Conservation (phyloP, 2,888 invertebrate species). For the Ecliptopera silaceata region DNA sequence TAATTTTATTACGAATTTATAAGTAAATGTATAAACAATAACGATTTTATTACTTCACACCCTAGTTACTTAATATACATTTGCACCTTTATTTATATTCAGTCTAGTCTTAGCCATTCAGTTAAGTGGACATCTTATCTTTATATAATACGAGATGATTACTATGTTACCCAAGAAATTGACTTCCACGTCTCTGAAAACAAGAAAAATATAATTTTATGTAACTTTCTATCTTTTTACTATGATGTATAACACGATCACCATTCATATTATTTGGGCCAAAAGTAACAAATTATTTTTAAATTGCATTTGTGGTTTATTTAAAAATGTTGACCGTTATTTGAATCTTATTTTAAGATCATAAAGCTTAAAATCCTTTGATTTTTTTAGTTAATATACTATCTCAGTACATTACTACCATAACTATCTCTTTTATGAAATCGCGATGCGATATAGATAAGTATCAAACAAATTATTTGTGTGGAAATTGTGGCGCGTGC, state of each 20-base stretch:
- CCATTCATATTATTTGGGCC: not conserved
- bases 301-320: not conserved
- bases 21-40: too few species aligned
- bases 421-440: slow-evolving; percentile 1
- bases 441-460: not conserved
- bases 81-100: slow-evolving; percentile 3
- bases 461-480: not conserved
- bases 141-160: not conserved
- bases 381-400: not conserved
- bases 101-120: not conserved
- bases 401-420: not conserved
- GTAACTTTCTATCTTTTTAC: not conserved
- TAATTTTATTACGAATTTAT: too few species aligned
- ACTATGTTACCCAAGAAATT: not conserved
- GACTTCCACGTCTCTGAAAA: not conserved
- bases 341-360: not conserved
- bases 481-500: slow-evolving; percentile 5
- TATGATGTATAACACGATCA: not conserved
- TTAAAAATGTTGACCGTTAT: not conserved
- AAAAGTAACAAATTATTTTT: not conserved
- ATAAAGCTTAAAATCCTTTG: not conserved
- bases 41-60: too few species aligned
- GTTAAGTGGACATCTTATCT: not conserved
- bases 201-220: not conserved
- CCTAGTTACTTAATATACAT: too few species aligned